These are phyloP conservation scores for Poeciliopsis paucimaculata DNA, from an alignment of 2,797 vertebrate genomes.

Conservation along the genomic window DNA sequence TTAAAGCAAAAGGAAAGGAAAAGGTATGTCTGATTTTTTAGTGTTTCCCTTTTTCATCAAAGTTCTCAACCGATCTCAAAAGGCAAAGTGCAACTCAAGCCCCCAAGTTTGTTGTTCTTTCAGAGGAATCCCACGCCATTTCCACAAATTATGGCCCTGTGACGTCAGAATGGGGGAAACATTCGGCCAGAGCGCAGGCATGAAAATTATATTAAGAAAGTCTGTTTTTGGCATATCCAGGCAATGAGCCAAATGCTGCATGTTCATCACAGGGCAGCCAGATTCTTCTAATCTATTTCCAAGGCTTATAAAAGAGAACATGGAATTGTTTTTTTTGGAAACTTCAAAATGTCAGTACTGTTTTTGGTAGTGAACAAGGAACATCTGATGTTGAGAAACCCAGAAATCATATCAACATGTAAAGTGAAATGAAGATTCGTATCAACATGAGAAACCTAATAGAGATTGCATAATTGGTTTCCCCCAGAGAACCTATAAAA, in stretches of 20 bases:
- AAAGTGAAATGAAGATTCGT: not conserved
- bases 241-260: constrained; percentile 21
- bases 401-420: not conserved
- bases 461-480: not conserved
- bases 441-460: constrained; percentile 5
- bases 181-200: constrained; percentile 38
- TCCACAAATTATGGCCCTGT: constrained; percentile 50
- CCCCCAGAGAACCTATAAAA: too few relatives aligned
- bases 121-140: constrained; percentile 72
- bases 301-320: constrained; percentile 7
- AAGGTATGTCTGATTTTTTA: constrained; percentile 34
- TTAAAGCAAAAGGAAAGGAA: constrained; percentile 19
- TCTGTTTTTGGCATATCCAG: constrained; percentile 51
- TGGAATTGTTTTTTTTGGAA: constrained; percentile 9
- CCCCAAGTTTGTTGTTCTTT: constrained; percentile 68
- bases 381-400: constrained; percentile 24
- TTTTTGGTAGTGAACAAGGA: constrained; percentile 16
- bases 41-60: constrained; percentile 46
- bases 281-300: constrained; percentile 26
- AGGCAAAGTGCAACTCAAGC: constrained; percentile 48
- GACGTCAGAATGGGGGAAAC: constrained; percentile 52
- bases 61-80: constrained; percentile 39
- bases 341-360: constrained; percentile 23
- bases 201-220: constrained; percentile 30
- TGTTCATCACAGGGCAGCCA: constrained; percentile 16